Evolutionary conservation across 1,140 invertebrate species (phyloP), one percentile per base, ranked within the genome.

Genomic region (Drosophila quadrilineata): DNA sequence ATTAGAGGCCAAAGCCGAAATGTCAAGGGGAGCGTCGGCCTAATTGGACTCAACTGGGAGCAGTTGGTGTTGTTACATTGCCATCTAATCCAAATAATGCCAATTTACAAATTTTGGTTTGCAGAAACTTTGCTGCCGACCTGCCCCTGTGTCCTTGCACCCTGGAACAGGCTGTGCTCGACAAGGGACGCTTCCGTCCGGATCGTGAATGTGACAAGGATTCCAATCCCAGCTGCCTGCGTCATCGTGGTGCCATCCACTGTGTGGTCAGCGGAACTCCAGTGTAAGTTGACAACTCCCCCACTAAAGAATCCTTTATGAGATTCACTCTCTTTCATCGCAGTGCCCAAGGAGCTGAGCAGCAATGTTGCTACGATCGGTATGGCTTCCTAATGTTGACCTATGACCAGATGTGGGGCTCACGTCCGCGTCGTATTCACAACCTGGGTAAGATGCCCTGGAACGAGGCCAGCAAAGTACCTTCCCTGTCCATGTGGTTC

Each of bases 351-450:
- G 98, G 97, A 38, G 95, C 97, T 1, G 98, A 98, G 50, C 98
- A 99, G 87, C 97, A 98, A 84, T 99, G 98, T 75, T 99, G 98
- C 77, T 99, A 99, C 84, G 96, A 98, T 87, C 95, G 95, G 80
- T 95, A 97, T 71, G 93, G 94, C 2, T 96, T 94, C 89, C 91
- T 99, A 3, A 97, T 98, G 94, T 91, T 98, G 85, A 96, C 97
- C 0, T 97, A 97, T 56, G 98, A 99, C 90, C 96, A 98, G 71
- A 95, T 96, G 91, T 98, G 96, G 94, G 98, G 98, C 2, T 98
- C 97, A 0, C 93, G 95, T 52, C 97, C 98, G 0, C 93, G 94
- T 36, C 92, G 97, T 48, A 95, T 96, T 0, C 96, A 98, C 79
- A 96, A 97, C 88, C 92, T 97, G 46, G 97, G 97, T 45, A 95